phyloP scores from a whole-genome alignment of 2,113 vertebrate genomes.

The Pterocles orientalis region DNA sequence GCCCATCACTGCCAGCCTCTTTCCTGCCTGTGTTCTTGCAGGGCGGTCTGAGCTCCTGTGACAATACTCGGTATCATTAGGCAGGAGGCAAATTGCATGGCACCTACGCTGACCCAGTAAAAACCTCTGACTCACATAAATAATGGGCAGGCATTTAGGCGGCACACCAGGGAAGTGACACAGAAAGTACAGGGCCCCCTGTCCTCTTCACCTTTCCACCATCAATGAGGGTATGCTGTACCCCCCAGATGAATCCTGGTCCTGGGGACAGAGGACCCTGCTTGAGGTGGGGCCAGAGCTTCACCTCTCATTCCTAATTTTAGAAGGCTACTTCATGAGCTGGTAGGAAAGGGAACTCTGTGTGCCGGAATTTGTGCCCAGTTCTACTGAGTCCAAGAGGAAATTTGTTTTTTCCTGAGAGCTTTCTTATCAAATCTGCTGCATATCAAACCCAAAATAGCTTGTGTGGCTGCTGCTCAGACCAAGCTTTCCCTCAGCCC shows the following conservation, averaged over 20 bases:
- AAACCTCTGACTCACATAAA: neutral
- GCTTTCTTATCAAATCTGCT: constrained; percentile 69
- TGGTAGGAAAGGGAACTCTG: constrained; percentile 49
- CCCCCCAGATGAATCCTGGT: neutral
- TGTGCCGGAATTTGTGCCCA: constrained; percentile 49
- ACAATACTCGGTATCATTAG: neutral
- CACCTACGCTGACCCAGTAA: neutral
- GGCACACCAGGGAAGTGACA: neutral
- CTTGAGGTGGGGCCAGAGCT: neutral
- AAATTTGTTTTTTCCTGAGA: constrained; percentile 68
- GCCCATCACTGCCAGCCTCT: neutral
- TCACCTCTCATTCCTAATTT: constrained; percentile 47
- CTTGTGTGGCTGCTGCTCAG: neutral
- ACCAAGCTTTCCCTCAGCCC: neutral
- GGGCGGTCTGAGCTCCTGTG: neutral
- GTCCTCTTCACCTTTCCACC: neutral
- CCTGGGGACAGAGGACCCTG: neutral
- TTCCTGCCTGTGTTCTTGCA: neutral
- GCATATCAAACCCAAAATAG: constrained; percentile 47
- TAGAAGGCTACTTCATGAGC: constrained; percentile 32
- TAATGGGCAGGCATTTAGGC: neutral
- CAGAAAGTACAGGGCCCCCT: neutral
- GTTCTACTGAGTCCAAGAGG: constrained; percentile 39
- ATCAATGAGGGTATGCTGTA: neutral
- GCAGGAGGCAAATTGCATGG: neutral